phyloP scores from a whole-genome alignment of 2,888 invertebrate genomes.

The Laothoe populi region DNA sequence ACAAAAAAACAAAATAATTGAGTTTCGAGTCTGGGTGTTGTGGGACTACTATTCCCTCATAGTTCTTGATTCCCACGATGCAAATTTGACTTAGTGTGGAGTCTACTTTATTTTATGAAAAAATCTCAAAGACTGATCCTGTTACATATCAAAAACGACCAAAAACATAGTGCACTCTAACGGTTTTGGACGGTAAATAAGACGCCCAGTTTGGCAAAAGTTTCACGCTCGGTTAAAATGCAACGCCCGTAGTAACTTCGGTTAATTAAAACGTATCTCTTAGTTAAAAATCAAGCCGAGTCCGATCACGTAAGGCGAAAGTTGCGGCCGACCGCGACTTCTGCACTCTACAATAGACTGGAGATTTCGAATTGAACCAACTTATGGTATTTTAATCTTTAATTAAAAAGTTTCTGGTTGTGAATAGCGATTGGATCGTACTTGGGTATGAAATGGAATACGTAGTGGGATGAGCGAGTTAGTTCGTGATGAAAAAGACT shows the following conservation, averaged over 20 bases:
- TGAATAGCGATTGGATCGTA: slow-evolving; percentile 11
- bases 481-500: no score
- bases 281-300: slow-evolving; percentile 28
- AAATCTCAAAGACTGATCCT: no score
- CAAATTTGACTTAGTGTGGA: no score
- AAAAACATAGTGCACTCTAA: neutral
- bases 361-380: slow-evolving; percentile 11
- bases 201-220: slow-evolving; percentile 8
- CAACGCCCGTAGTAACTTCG: slow-evolving; percentile 35
- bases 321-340: slow-evolving; percentile 21
- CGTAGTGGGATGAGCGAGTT: no score
- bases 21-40: no score
- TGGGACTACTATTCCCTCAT: no score
- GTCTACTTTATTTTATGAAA: no score
- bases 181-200: neutral
- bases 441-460: neutral
- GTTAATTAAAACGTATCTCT: slow-evolving; percentile 49
- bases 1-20: no score
- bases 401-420: slow-evolving; percentile 26
- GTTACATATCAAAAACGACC: neutral
- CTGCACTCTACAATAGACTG: slow-evolving; percentile 25
- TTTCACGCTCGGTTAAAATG: slow-evolving; percentile 7
- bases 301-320: slow-evolving; percentile 29
- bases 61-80: no score
- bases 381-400: slow-evolving; percentile 25